These are phyloP conservation scores for Odontomachus brunneus DNA, from an alignment of 1,140 invertebrate genomes.

Conservation along the genomic window DNA sequence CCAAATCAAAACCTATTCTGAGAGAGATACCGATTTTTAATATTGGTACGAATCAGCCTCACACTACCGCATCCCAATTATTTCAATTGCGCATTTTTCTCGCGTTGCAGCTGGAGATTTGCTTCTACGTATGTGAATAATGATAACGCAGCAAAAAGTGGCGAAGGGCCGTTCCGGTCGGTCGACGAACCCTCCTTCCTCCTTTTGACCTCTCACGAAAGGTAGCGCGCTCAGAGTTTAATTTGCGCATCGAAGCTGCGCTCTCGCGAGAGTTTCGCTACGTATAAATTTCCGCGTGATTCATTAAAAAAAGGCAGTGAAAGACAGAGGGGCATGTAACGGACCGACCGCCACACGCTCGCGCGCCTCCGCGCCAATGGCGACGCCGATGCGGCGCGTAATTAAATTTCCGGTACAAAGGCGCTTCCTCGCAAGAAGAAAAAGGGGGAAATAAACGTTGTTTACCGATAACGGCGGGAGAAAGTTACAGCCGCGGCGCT, in stretches of 20 bases:
- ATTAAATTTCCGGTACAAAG: slow-evolving; percentile 61
- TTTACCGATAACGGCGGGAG: slow-evolving; percentile 71
- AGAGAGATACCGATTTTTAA: too few relatives aligned
- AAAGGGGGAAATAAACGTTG: slow-evolving; percentile 61
- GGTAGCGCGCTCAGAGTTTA: background rate
- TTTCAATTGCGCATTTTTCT: too few relatives aligned
- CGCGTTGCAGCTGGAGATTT: background rate
- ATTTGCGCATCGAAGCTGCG: slow-evolving; percentile 2
- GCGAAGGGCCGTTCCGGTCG: too few relatives aligned
- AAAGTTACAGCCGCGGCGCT: slow-evolving; percentile 54
- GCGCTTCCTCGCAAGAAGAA: slow-evolving; percentile 33
- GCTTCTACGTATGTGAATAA: too few relatives aligned
- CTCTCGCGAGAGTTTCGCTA: background rate
- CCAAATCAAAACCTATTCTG: too few relatives aligned
- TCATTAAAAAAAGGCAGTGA: slow-evolving; percentile 21
- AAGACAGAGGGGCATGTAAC: background rate
- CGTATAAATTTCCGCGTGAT: slow-evolving; percentile 41
- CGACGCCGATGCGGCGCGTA: slow-evolving; percentile 38
- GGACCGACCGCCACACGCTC: slow-evolving; percentile 23
- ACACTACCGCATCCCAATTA: too few relatives aligned
- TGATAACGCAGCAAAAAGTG: too few relatives aligned
- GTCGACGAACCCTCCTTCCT: background rate
- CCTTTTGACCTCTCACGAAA: background rate
- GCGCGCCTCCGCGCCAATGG: background rate
- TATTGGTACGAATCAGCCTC: too few relatives aligned